These are phyloP conservation scores for Chrysaora quinquecirrha DNA, from an alignment of 30 jellyfish, hydroid and myxozoan species.

Conservation along the genomic window DNA sequence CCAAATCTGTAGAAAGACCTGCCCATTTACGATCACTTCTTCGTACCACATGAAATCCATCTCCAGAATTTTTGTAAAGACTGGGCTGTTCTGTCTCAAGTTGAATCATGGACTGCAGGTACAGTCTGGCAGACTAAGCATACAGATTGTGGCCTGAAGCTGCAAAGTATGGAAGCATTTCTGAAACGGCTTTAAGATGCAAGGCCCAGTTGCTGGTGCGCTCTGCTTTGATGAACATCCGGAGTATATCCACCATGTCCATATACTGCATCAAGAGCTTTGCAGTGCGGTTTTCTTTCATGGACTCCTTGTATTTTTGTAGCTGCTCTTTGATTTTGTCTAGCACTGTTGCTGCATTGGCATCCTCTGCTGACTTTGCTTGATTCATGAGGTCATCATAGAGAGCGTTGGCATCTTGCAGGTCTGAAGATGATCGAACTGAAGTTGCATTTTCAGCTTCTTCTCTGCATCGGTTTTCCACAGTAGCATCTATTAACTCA, in stretches of 20 bases:
- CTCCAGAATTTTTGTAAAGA: conserved; percentile 25
- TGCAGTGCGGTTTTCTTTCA: background rate
- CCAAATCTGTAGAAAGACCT: conserved; percentile 48
- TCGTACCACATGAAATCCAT: conserved; percentile 3
- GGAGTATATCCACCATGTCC: background rate
- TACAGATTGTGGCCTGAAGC: conserved; percentile 64
- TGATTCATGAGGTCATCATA: background rate
- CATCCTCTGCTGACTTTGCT: conserved; percentile 1
- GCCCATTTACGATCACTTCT: conserved; percentile 57
- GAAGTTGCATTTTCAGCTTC: background rate
- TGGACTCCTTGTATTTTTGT: background rate
- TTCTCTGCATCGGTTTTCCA: background rate
- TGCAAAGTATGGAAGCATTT: conserved; percentile 59
- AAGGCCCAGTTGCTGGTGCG: conserved; percentile 4
- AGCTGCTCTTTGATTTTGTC: background rate
- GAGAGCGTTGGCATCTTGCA: background rate
- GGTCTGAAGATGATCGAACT: conserved; percentile 1
- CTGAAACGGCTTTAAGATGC: conserved; percentile 13
- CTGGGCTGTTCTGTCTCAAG: conserved; percentile 46
- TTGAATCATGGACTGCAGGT: conserved; percentile 61
- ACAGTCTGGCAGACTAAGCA: conserved; percentile 63
- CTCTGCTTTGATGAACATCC: conserved; percentile 8
- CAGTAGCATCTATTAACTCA: background rate
- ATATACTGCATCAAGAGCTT: background rate
- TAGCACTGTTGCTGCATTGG: background rate